Percentiles rank a stretch among this genome's conserved stretches.
phyloP scores from a whole-genome alignment of 1,140 invertebrate genomes.

The Grapholita molesta region DNA sequence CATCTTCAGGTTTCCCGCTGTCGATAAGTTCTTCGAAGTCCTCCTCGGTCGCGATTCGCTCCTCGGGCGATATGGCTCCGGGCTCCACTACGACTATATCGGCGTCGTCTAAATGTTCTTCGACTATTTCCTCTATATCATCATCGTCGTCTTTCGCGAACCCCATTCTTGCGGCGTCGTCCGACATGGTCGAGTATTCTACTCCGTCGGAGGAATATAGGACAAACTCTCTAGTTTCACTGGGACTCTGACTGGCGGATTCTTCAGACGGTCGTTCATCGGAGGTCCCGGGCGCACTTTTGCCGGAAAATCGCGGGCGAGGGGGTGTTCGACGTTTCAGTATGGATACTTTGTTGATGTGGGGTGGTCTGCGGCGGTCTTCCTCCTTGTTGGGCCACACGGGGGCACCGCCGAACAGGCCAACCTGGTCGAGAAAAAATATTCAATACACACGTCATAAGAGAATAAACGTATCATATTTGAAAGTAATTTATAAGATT shows the following conservation, averaged over 20 bases:
- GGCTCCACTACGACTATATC: conserved; percentile 82
- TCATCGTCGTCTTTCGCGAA: conserved; percentile 54
- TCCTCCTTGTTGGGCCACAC: conserved; percentile 78
- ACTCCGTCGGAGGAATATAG: conserved; percentile 81
- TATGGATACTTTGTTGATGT: conserved; percentile 79
- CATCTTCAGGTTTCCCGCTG: conserved; percentile 76
- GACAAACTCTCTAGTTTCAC: conserved; percentile 81
- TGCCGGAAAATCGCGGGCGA: conserved; percentile 74
- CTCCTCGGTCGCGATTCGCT: conserved; percentile 81
- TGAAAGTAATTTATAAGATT: neutral
- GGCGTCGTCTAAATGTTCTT: conserved; percentile 78
- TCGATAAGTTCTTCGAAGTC: conserved; percentile 81
- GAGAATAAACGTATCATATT: no score
- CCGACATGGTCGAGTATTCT: conserved; percentile 77
- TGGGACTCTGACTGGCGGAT: conserved; percentile 63
- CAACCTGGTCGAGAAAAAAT: conserved; percentile 50
- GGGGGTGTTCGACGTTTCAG: conserved; percentile 76
- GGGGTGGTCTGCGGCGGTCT: conserved; percentile 72
- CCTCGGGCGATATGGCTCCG: conserved; percentile 79
- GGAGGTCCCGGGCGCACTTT: conserved; percentile 66
- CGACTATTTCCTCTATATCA: conserved; percentile 69
- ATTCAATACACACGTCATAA: neutral
- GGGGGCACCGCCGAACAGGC: conserved; percentile 85
- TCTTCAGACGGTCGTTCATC: conserved; percentile 79
- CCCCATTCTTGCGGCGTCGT: conserved; percentile 78